phyloP scores from a whole-genome alignment of 1,140 invertebrate genomes.

The Onthophagus taurus region DNA sequence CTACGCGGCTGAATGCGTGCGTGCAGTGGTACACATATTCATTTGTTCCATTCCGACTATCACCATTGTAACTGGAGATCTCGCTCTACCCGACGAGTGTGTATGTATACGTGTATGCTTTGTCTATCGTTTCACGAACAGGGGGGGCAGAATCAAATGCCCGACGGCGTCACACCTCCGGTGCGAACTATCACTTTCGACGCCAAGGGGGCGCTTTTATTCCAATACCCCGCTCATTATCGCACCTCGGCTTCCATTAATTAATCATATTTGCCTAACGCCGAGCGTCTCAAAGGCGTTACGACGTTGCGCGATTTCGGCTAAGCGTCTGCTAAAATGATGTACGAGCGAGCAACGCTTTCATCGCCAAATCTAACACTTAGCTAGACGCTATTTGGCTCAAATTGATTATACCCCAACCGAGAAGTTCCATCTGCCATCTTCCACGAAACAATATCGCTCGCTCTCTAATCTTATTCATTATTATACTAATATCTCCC shows the following conservation, averaged over 20 bases:
- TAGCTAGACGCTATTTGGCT: too few relatives aligned
- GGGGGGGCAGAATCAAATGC: constrained; percentile 6
- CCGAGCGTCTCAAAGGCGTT: too few relatives aligned
- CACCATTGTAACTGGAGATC: not conserved
- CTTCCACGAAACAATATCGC: too few relatives aligned
- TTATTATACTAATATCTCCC: too few relatives aligned
- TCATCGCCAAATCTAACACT: too few relatives aligned
- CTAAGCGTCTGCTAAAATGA: too few relatives aligned
- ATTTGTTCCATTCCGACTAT: not conserved
- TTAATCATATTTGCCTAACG: constrained; percentile 8
- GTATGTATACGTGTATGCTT: not conserved
- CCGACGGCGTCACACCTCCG: constrained; percentile 9
- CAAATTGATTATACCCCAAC: too few relatives aligned
- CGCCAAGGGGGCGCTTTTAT: constrained; percentile 4
- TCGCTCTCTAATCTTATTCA: too few relatives aligned
- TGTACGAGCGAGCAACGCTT: too few relatives aligned
- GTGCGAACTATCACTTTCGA: constrained; percentile 4
- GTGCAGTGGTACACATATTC: not conserved
- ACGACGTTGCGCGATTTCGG: too few relatives aligned
- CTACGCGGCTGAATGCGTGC: not conserved
- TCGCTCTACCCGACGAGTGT: too few relatives aligned
- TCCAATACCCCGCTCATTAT: constrained; percentile 2
- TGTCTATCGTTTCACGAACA: not conserved
- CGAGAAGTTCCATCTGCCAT: too few relatives aligned
- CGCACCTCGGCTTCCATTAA: constrained; percentile 3